phyloP scores from a whole-genome alignment of 2,797 vertebrate species.

The Diglossa cyanea region DNA sequence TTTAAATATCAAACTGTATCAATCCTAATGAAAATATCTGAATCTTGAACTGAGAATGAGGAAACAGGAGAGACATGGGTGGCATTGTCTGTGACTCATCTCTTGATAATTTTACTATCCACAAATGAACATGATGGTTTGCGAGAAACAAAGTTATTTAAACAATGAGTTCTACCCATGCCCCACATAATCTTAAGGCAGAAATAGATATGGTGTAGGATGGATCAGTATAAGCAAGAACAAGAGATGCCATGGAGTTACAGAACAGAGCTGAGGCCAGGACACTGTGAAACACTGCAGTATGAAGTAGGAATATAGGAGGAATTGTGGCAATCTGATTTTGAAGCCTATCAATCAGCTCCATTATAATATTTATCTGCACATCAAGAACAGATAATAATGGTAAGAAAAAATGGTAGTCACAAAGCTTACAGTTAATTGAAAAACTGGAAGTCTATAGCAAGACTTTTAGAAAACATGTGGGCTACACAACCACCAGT shows the following conservation, averaged over 20 bases:
- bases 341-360: neutral
- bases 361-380: neutral
- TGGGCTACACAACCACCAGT: neutral
- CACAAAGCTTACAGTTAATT: neutral
- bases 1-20: neutral
- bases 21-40: neutral
- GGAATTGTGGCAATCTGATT: neutral
- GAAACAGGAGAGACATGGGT: neutral
- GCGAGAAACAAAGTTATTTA: neutral
- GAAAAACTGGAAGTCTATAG: neutral
- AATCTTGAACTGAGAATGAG: neutral
- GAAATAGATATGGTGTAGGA: neutral
- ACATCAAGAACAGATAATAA: neutral
- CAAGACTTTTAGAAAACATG: neutral
- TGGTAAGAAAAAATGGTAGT: neutral
- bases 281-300: neutral
- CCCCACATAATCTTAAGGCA: neutral
- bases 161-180: neutral
- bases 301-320: neutral
- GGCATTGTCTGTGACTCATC: neutral
- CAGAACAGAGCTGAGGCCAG: neutral
- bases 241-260: neutral
- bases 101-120: neutral
- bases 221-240: neutral
- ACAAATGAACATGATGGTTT: neutral